These are phyloP conservation scores for Cynoglossus semilaevis DNA, from an alignment of 2,113 vertebrate genomes.

Conservation along the genomic window DNA sequence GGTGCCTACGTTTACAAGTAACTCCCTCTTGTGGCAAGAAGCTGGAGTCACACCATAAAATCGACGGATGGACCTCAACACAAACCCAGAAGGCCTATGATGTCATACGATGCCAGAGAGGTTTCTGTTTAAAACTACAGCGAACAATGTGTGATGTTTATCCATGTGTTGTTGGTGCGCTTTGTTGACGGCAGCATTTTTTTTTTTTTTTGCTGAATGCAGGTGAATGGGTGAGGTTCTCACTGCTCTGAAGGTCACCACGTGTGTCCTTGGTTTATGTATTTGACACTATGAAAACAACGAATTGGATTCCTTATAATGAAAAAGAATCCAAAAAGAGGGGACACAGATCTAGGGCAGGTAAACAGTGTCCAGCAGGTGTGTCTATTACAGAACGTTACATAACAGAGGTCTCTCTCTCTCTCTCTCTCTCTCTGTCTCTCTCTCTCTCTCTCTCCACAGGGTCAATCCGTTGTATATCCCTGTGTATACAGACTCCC, in stretches of 20 bases:
- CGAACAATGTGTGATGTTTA: no score
- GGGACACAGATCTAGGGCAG: constrained; percentile 33
- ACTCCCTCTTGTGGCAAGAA: constrained; percentile 58
- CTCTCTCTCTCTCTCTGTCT: constrained; percentile 1
- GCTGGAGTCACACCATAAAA: constrained; percentile 21
- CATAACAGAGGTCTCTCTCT: constrained; percentile 21
- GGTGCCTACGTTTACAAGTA: constrained; percentile 11
- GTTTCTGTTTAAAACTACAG: no score
- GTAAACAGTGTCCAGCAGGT: constrained; percentile 55
- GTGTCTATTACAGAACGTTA: constrained; percentile 52
- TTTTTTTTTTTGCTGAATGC: constrained; percentile 2
- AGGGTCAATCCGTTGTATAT: constrained; percentile 45
- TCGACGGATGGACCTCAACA: neutral
- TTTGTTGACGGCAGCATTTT: neutral
- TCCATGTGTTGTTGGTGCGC: neutral
- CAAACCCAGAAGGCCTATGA: no score
- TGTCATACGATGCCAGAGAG: no score
- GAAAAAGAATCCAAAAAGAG: no score
- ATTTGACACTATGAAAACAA: neutral
- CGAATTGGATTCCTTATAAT: no score
- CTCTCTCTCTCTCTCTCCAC: neutral
- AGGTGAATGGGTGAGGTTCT: neutral
- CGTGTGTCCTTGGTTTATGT: neutral
- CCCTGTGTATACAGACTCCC: constrained; percentile 36
- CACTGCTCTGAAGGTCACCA: neutral